A percentile compares a stretch with the other conserved stretches of the same genome.
These are phyloP conservation scores for Addax nasomaculatus DNA, from an alignment of 2,113 vertebrate genomes.

Conservation along the genomic window DNA sequence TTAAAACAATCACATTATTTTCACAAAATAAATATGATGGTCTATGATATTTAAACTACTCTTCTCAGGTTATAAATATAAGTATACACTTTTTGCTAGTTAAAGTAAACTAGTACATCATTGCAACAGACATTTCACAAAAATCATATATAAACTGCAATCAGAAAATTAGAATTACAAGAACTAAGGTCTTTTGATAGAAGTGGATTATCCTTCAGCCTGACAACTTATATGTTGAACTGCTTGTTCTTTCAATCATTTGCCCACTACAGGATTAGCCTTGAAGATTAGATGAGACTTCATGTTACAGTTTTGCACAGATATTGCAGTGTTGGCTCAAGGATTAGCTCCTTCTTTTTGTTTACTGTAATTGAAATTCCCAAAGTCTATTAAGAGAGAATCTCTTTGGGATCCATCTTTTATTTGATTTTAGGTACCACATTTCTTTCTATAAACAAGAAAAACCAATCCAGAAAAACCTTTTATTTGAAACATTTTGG, in stretches of 20 bases:
- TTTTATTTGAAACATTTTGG: neutral
- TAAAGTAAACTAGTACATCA: neutral
- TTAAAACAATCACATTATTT: conserved; percentile 3
- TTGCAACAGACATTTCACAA: neutral
- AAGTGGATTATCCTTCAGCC: neutral
- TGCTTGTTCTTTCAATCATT: neutral
- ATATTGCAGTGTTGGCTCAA: neutral
- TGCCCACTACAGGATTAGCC: neutral
- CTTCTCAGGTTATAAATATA: neutral
- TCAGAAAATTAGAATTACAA: neutral
- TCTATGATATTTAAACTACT: neutral
- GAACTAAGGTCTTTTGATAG: neutral
- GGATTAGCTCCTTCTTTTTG: neutral
- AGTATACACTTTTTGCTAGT: neutral
- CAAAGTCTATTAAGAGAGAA: neutral
- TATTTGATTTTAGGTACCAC: neutral
- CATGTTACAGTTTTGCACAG: neutral
- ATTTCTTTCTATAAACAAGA: neutral
- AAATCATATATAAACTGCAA: neutral
- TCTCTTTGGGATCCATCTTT: neutral
- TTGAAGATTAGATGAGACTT: neutral
- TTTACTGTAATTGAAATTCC: neutral
- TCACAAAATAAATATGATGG: neutral
- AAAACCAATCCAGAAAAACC: neutral
- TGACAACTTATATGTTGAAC: neutral